phyloP scores from a whole-genome alignment of 2,113 vertebrate species.

The Pristiophorus japonicus region DNA sequence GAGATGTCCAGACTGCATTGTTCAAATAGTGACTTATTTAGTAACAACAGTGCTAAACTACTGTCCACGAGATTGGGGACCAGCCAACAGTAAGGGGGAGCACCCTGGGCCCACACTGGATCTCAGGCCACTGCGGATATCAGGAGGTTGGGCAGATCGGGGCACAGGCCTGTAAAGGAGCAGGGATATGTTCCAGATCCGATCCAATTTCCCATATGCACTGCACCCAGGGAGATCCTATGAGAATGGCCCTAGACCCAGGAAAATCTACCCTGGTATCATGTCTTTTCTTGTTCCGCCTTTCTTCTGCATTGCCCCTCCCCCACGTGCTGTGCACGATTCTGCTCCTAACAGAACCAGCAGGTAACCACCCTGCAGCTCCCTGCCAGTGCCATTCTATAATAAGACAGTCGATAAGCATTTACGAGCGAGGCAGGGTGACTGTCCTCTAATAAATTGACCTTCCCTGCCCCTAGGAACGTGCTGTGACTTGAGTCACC shows the following conservation, averaged over 20 bases:
- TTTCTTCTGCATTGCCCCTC: neutral
- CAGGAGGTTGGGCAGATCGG: too few species aligned
- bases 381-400: neutral
- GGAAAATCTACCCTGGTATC: neutral
- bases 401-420: neutral
- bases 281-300: neutral
- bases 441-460: too few species aligned
- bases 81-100: too few species aligned
- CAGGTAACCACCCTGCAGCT: neutral
- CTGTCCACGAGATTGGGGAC: neutral
- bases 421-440: neutral
- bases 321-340: neutral
- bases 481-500: neutral
- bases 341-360: neutral
- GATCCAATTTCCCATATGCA: too few species aligned
- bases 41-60: slow-evolving; percentile 19
- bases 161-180: neutral
- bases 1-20: neutral
- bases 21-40: neutral
- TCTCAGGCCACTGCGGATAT: too few species aligned
- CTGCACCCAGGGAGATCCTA: too few species aligned
- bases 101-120: too few species aligned
- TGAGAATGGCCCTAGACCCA: neutral
- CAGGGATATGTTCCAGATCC: neutral
- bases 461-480: neutral